Base-by-base conservation (phyloP, 2,113 vertebrate species). In the Tauraco erythrolophus region DNA sequence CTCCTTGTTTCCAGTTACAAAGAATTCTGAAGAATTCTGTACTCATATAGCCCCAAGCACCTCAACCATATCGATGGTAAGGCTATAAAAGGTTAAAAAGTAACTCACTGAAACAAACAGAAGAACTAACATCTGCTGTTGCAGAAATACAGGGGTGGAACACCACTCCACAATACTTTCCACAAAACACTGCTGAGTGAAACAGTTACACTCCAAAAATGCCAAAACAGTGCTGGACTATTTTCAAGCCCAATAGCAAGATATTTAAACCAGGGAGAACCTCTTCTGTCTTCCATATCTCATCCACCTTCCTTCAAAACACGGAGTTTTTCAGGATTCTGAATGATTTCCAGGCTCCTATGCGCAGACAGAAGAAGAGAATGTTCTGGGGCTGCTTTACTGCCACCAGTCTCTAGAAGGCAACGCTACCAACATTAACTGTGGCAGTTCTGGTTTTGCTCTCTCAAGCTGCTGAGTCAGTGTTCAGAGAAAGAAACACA, bases 211-310 rank as follows among this genome's bases (percentile, higher is more conserved):
- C 39, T 68, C 14, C 23, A 75, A 62, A 58, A 81, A 64, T 23
- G 24, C 33, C 3, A 0, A n/a, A 70, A 69, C 8, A 45, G 2
- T 0, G 0, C 2, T 43, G 11, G 23, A n/a, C 11, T 71, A 35
- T 30, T 76, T 81, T 58, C 37, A 89, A 89, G n/a, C 23, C 18
- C 10, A 37, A 1, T 41, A 70, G 57, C 14, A 66, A 30, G 35
- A 10, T 39, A 78, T 56, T 89, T 68, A 82, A 87, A 75, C 10
- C 30, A 30, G 0, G 25, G 23, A 81, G 64, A 92, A 66, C 13
- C 17, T 51, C 28, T 66, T 70, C 39, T 43, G 10, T 27, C 56
- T 76, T 75, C 39, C 30, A 60, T 7, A 60, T 82, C 6, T 48
- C 69, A 56, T 35, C 53, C 37, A 89, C 2, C 11, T 7, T 75